Evolutionary conservation across 2,888 invertebrate species (phyloP).

Genomic region (Tenthredo mesomela): DNA sequence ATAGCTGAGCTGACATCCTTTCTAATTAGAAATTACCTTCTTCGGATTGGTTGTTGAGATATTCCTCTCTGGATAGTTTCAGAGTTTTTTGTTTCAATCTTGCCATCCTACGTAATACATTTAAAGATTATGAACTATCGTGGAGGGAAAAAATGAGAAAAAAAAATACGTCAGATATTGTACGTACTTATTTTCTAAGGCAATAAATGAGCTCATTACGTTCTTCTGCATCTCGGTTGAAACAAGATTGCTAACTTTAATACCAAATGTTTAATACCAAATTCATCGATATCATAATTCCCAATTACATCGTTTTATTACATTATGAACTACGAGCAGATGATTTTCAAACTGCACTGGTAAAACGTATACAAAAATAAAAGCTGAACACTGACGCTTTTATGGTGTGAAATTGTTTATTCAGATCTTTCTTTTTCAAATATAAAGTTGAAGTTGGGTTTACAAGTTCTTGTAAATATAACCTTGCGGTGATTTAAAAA

Average conservation of each 20-base stretch:
- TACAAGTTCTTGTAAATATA: no score
- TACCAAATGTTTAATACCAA: background rate
- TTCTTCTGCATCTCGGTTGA: slow-evolving; percentile 30
- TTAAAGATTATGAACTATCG: background rate
- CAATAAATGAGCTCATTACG: slow-evolving; percentile 28
- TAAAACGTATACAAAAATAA: slow-evolving; percentile 9
- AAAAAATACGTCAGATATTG: background rate
- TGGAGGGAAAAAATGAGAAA: background rate
- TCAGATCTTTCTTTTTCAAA: slow-evolving; percentile 1
- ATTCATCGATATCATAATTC: slow-evolving; percentile 14
- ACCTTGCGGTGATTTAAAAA: no score
- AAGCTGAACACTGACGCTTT: slow-evolving; percentile 11
- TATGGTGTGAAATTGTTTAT: slow-evolving; percentile 49
- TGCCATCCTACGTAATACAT: slow-evolving; percentile 39
- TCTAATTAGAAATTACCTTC: slow-evolving; percentile 26
- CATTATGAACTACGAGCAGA: background rate
- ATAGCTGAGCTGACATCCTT: background rate
- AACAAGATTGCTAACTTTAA: background rate
- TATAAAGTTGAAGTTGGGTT: no score
- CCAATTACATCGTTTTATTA: background rate
- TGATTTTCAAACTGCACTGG: background rate
- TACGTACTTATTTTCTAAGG: slow-evolving; percentile 39
- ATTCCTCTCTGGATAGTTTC: slow-evolving; percentile 48
- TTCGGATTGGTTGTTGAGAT: slow-evolving; percentile 19
- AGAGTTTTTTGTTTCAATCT: slow-evolving; percentile 46